Evolutionary conservation across 1,140 invertebrate species (phyloP).

Genomic region (Lasaia peninsularis): DNA sequence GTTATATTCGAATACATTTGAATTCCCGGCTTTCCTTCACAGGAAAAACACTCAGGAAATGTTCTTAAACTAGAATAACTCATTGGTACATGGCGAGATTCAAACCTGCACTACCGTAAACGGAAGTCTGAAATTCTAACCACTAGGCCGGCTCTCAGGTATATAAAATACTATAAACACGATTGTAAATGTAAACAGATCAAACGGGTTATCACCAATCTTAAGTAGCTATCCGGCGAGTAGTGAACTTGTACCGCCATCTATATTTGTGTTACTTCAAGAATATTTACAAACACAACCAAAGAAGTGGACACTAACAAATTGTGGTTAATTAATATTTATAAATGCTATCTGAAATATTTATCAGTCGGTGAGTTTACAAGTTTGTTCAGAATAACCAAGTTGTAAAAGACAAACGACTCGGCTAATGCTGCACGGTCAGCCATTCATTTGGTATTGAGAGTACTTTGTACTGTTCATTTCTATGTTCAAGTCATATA

Average conservation of each 20-base stretch:
- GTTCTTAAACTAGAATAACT: too few species aligned
- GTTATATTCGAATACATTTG: too few species aligned
- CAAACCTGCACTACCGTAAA: too few species aligned
- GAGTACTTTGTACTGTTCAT: not conserved
- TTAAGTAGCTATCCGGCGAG: too few species aligned
- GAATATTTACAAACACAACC: not conserved
- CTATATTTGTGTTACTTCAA: not conserved
- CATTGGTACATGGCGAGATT: too few species aligned
- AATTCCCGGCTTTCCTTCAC: too few species aligned
- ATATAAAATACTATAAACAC: too few species aligned
- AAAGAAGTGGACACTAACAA: constrained; percentile 4
- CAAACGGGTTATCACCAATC: too few species aligned
- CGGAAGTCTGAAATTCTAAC: too few species aligned
- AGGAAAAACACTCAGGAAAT: too few species aligned
- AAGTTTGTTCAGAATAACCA: not conserved
- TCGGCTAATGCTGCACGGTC: not conserved
- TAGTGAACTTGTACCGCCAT: not conserved
- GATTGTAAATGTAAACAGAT: too few species aligned
- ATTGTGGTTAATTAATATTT: constrained; percentile 4
- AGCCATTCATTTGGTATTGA: constrained; percentile 1
- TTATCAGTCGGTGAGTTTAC: not conserved
- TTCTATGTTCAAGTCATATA: not conserved
- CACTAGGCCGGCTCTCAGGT: too few species aligned
- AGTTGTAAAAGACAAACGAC: not conserved
- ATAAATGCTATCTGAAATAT: constrained; percentile 8